Percentiles rank a stretch among this genome's conserved stretches.
Conservation (phyloP, 2,797 vertebrate genomes). For the Lagodon rhomboides region DNA sequence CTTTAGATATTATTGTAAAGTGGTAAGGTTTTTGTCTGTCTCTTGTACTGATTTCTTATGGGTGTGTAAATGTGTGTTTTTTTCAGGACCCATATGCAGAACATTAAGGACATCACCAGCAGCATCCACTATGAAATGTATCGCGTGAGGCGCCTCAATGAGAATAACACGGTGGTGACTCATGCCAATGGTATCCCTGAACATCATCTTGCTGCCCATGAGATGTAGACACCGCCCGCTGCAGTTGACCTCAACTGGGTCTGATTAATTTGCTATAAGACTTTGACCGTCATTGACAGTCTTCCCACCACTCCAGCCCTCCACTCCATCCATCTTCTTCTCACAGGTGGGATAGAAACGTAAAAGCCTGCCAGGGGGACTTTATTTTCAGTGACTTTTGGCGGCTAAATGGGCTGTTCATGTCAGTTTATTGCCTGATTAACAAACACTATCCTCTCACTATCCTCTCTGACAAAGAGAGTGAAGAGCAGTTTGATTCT, state of each 20-base stretch:
- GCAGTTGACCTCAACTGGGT: slow-evolving; percentile 23
- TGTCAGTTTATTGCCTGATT: slow-evolving; percentile 57
- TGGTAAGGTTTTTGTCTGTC: background rate
- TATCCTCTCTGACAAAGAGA: slow-evolving; percentile 49
- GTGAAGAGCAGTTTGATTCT: slow-evolving; percentile 54
- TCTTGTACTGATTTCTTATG: background rate
- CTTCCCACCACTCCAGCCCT: slow-evolving; percentile 40
- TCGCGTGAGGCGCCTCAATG: slow-evolving; percentile 94
- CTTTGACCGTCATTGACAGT: slow-evolving; percentile 49
- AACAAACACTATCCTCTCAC: slow-evolving; percentile 56
- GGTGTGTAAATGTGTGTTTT: background rate
- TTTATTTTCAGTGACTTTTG: slow-evolving; percentile 50
- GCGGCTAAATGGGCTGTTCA: slow-evolving; percentile 49
- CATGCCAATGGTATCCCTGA: slow-evolving; percentile 90
- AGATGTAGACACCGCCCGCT: slow-evolving; percentile 87
- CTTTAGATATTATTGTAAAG: background rate
- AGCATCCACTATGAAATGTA: slow-evolving; percentile 98
- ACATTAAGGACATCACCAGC: slow-evolving; percentile 99
- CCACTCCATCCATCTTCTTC: slow-evolving; percentile 42
- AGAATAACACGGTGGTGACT: slow-evolving; percentile 85
- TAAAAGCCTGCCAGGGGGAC: slow-evolving; percentile 62
- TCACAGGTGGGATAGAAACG: slow-evolving; percentile 60
- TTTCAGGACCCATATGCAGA: slow-evolving; percentile 97
- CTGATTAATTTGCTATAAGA: slow-evolving; percentile 41
- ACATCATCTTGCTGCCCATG: slow-evolving; percentile 90